phyloP scores from a whole-genome alignment of 2,888 invertebrate genomes.

The Troides aeacus region DNA sequence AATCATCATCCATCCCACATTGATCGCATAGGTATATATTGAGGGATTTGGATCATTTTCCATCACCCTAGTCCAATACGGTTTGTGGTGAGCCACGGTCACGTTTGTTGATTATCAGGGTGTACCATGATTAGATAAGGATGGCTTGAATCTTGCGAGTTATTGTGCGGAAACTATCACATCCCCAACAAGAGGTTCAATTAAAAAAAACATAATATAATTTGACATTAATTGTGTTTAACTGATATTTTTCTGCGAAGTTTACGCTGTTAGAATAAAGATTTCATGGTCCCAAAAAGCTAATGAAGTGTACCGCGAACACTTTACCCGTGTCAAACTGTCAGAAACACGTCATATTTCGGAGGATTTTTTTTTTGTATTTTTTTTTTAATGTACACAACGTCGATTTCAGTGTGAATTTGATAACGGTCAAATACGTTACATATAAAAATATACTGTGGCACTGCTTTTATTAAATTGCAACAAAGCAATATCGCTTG shows the following conservation, averaged over 20 bases:
- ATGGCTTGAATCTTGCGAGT: too few relatives aligned
- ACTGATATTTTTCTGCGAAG: conserved; percentile 32
- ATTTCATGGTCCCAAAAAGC: conserved; percentile 56
- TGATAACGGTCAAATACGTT: conserved; percentile 42
- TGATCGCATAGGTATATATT: too few relatives aligned
- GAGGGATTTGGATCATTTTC: too few relatives aligned
- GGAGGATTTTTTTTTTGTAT: conserved; percentile 47
- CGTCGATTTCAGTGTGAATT: conserved; percentile 59
- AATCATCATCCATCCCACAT: too few relatives aligned
- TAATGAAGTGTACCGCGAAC: conserved; percentile 70
- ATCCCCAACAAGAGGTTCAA: too few relatives aligned
- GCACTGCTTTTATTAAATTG: conserved; percentile 33
- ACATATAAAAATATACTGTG: conserved; percentile 35
- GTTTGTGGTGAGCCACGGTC: too few relatives aligned
- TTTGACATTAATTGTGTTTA: conserved; percentile 30
- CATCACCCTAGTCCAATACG: too few relatives aligned
- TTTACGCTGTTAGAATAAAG: conserved; percentile 38
- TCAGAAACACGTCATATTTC: conserved; percentile 73
- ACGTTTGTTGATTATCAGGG: too few relatives aligned
- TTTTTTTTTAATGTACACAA: conserved; percentile 54
- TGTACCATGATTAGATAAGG: too few relatives aligned
- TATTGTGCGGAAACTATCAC: too few relatives aligned
- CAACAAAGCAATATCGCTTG: neutral
- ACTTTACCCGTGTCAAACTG: conserved; percentile 74
- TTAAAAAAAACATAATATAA: conserved; percentile 24